Evolutionary conservation across 2,113 vertebrate species (phyloP).

Genomic region (Danionella cerebrum): DNA sequence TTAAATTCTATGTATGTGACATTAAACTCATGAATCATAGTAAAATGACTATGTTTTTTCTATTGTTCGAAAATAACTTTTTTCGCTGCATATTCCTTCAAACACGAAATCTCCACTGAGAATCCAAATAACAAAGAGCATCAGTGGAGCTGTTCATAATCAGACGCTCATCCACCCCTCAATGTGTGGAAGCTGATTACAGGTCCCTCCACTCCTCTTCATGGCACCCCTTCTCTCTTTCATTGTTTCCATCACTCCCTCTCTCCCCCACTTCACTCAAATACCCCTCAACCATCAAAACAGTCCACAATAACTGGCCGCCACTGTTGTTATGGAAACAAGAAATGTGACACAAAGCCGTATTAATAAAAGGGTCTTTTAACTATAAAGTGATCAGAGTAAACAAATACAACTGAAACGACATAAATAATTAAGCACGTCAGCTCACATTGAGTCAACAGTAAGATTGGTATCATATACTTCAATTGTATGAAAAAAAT

Average conservation of each 20-base stretch:
- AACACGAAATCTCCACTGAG: background rate
- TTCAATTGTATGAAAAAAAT: too few relatives aligned
- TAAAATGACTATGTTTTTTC: too few relatives aligned
- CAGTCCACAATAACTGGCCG: slow-evolving; percentile 51
- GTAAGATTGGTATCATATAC: too few relatives aligned
- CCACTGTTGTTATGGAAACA: slow-evolving; percentile 75
- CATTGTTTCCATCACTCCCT: slow-evolving; percentile 30
- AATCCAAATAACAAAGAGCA: background rate
- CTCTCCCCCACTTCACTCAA: slow-evolving; percentile 53
- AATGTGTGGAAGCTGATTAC: slow-evolving; percentile 21
- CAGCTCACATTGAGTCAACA: too few relatives aligned
- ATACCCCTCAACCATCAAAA: slow-evolving; percentile 49
- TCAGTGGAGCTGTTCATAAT: background rate
- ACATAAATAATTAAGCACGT: slow-evolving; percentile 11
- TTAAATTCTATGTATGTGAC: too few relatives aligned
- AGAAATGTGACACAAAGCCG: slow-evolving; percentile 65
- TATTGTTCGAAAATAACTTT: background rate
- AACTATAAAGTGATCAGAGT: slow-evolving; percentile 42
- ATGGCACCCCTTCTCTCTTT: slow-evolving; percentile 25
- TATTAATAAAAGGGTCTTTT: slow-evolving; percentile 41
- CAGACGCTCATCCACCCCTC: slow-evolving; percentile 19
- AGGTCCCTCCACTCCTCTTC: slow-evolving; percentile 3
- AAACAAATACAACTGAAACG: slow-evolving; percentile 49
- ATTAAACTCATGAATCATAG: too few relatives aligned
- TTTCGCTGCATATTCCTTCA: background rate